These are phyloP conservation scores for Araneus ventricosus DNA, from an alignment of 1,140 invertebrate genomes.

Conservation along the genomic window DNA sequence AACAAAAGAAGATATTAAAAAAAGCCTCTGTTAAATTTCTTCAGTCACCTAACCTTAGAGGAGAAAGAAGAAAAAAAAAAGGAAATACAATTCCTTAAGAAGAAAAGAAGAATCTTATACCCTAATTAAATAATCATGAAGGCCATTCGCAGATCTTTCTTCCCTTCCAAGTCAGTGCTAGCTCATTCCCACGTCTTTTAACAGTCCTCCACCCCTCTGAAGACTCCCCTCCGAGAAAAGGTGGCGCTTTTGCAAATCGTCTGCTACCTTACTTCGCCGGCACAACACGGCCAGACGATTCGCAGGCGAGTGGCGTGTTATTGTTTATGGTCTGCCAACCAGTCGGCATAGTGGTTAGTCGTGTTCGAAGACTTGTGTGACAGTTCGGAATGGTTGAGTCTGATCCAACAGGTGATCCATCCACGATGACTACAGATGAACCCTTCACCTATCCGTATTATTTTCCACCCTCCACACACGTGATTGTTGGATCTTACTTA, in stretches of 20 bases:
- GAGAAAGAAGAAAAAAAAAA: not conserved
- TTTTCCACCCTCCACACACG: conserved; percentile 54
- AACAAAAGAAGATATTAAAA: no score
- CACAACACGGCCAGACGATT: conserved; percentile 8
- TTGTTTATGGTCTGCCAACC: not conserved
- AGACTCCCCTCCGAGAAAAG: not conserved
- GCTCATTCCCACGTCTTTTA: not conserved
- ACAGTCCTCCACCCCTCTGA: not conserved
- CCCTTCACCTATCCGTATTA: conserved; percentile 13
- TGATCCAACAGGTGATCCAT: not conserved
- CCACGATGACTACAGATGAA: conserved; percentile 15
- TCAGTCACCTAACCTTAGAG: no score
- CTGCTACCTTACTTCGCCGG: not conserved
- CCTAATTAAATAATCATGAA: conserved; percentile 8
- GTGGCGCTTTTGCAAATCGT: conserved; percentile 4
- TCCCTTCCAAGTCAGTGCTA: not conserved
- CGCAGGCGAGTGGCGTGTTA: not conserved
- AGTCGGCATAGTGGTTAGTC: not conserved
- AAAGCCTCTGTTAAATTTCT: no score
- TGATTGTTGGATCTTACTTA: conserved; percentile 56
- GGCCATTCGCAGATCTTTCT: not conserved
- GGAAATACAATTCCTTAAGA: not conserved
- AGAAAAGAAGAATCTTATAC: not conserved
- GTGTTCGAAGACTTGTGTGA: not conserved
- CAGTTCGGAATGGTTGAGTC: not conserved